Evolutionary conservation across 2,888 invertebrate species (phyloP).

Genomic region (Sphinx pinastri): DNA sequence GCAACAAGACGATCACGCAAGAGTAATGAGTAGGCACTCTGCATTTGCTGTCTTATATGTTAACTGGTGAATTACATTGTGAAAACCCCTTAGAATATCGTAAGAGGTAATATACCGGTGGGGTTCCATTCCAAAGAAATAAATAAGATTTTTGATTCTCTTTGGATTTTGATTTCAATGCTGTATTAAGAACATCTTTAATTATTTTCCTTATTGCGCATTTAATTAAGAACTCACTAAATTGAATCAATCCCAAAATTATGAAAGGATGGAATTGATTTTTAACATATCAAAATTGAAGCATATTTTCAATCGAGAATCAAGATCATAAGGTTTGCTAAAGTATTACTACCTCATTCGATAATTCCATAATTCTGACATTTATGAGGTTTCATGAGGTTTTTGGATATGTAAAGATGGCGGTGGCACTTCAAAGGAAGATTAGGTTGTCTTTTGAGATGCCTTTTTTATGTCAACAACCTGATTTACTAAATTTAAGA

Average conservation of each 20-base stretch:
- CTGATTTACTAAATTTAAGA: too few species aligned
- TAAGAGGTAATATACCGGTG: too few species aligned
- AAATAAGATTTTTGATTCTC: neutral
- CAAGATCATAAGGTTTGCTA: neutral
- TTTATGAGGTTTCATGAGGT: neutral
- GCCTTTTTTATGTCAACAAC: neutral
- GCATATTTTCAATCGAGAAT: neutral
- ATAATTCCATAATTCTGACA: slow-evolving; percentile 10
- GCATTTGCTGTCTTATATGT: too few species aligned
- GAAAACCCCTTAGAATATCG: too few species aligned
- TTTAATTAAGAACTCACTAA: neutral
- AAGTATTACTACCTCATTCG: neutral
- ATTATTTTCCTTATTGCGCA: slow-evolving; percentile 2
- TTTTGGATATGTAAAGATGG: neutral
- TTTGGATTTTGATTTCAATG: neutral
- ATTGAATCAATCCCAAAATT: neutral
- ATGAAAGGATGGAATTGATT: slow-evolving; percentile 2
- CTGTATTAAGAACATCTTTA: neutral
- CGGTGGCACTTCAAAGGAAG: neutral
- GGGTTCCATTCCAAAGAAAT: too few species aligned
- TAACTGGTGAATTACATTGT: too few species aligned
- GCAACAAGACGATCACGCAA: too few species aligned
- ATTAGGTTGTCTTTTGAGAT: neutral
- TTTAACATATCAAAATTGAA: slow-evolving; percentile 11
- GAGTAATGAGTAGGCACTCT: too few species aligned